Percentiles rank a stretch among this genome's conserved stretches.
Conservation (phyloP, 2,888 invertebrate genomes). For the Tanypteryx hageni region DNA sequence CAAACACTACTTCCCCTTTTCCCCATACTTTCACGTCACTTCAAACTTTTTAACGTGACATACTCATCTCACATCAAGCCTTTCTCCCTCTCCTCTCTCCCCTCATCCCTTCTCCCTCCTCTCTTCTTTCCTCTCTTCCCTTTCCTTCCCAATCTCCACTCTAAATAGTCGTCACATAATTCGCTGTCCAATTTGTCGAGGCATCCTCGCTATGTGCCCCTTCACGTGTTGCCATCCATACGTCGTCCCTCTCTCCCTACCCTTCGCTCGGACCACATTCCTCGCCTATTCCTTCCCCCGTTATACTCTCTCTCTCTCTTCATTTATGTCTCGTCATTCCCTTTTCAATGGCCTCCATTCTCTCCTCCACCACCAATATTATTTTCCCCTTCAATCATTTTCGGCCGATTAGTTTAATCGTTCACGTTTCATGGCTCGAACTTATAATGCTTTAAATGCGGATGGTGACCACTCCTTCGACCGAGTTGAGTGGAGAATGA, state of each 20-base stretch:
- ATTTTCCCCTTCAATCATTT: neutral
- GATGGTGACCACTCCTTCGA: neutral
- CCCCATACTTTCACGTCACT: neutral
- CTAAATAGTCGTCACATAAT: neutral
- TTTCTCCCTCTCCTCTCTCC: neutral
- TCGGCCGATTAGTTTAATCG: slow-evolving; percentile 13
- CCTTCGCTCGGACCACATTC: neutral
- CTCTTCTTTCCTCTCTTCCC: too few relatives aligned
- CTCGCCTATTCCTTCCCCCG: neutral
- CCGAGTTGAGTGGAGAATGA: neutral
- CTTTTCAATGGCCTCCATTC: too few relatives aligned
- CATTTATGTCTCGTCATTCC: slow-evolving; percentile 2
- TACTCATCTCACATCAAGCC: neutral
- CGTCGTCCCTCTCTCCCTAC: neutral
- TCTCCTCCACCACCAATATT: neutral
- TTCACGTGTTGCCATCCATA: neutral
- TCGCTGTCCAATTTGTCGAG: slow-evolving; percentile 56
- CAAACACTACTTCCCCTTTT: neutral
- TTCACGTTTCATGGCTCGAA: neutral
- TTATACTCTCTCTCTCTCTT: neutral
- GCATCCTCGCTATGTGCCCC: slow-evolving; percentile 7
- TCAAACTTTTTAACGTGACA: neutral
- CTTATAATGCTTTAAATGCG: neutral
- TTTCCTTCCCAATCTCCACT: neutral
- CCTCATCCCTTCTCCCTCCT: too few relatives aligned